Conservation (phyloP, 2,797 vertebrate genomes). For the Bradypodion pumilum region DNA sequence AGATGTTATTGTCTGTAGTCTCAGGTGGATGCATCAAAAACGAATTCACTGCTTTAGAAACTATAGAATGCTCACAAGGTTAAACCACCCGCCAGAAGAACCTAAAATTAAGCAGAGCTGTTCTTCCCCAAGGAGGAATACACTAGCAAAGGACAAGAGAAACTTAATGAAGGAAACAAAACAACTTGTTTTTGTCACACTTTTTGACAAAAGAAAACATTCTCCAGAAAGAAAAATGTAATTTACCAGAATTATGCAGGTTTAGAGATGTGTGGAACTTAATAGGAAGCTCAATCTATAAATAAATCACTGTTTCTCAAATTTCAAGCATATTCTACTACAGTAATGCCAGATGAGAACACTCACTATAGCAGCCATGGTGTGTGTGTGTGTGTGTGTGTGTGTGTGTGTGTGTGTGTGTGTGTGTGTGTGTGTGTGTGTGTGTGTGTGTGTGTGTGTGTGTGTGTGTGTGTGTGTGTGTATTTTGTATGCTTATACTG, state of each 20-base stretch:
- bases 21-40: neutral
- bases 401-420: too few relatives aligned
- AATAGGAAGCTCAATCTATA: neutral
- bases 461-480: too few relatives aligned
- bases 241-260: neutral
- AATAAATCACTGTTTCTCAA: neutral
- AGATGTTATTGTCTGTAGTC: neutral
- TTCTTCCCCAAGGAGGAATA: slow-evolving; percentile 13
- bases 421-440: too few relatives aligned
- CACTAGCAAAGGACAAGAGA: neutral
- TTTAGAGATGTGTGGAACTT: neutral
- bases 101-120: slow-evolving; percentile 25
- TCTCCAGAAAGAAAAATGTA: too few relatives aligned
- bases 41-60: slow-evolving; percentile 1
- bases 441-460: too few relatives aligned
- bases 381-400: too few relatives aligned
- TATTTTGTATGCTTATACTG: too few relatives aligned
- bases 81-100: slow-evolving; percentile 42
- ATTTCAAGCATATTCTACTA: neutral
- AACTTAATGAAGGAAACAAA: neutral
- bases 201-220: neutral
- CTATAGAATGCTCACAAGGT: slow-evolving; percentile 42
- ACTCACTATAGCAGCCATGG: too few relatives aligned
- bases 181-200: slow-evolving; percentile 3
- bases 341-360: too few relatives aligned